Conservation (phyloP, 2,797 vertebrate genomes). For the Gallirallus australis region DNA sequence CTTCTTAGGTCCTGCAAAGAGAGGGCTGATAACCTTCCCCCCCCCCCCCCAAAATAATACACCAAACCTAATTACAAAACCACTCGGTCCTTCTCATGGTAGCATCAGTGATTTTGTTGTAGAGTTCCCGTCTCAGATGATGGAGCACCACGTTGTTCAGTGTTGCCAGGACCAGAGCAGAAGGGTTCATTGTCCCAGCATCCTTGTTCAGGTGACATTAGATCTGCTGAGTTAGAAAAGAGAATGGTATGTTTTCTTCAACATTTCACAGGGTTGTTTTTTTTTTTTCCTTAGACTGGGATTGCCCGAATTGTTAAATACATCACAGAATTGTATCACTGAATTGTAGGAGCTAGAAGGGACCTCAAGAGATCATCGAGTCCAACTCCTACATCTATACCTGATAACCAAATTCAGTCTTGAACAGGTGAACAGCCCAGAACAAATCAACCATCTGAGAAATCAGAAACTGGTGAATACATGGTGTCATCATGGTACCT, state of each 20-base stretch:
- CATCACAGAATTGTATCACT: no score
- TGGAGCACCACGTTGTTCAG: accelerated
- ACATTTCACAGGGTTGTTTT: background rate
- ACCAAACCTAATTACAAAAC: background rate
- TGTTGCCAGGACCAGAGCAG: background rate
- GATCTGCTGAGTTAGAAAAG: background rate
- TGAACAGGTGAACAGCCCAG: background rate
- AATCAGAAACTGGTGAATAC: background rate
- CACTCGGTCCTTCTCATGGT: background rate
- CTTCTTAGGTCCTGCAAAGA: background rate
- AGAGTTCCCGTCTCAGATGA: background rate
- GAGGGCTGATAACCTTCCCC: background rate
- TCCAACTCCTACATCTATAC: background rate
- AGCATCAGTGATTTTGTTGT: background rate
- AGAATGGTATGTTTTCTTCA: background rate
- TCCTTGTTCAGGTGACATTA: background rate
- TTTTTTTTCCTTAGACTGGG: background rate
- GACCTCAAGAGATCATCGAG: no score
- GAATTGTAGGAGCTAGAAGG: no score
- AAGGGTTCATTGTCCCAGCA: background rate
- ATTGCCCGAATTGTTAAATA: background rate
- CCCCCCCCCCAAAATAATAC: background rate
- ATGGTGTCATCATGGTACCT: background rate
- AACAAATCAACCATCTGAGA: background rate
- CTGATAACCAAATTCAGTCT: background rate